Conservation (phyloP, 2,797 vertebrate genomes). For the Diceros bicornis region DNA sequence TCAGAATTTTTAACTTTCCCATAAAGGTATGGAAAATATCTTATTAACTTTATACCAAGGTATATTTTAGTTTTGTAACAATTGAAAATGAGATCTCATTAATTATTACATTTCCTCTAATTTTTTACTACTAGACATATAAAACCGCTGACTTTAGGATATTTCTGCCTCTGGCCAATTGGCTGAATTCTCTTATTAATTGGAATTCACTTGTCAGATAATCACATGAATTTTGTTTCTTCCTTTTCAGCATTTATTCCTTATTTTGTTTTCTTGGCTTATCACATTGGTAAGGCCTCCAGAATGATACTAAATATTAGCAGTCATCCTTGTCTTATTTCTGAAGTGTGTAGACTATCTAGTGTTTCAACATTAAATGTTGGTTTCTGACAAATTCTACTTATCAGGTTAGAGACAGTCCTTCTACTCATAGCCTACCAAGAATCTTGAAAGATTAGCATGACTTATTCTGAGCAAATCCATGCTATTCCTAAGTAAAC, state of each 20-base stretch:
- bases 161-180: constrained; percentile 27
- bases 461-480: not conserved
- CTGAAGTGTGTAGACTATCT: not conserved
- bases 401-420: not conserved
- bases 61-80: constrained; percentile 7
- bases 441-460: not conserved
- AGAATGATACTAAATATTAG: not conserved
- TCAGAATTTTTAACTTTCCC: constrained; percentile 32
- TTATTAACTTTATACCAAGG: not conserved
- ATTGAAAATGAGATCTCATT: constrained; percentile 18
- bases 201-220: not conserved
- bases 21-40: not conserved
- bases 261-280: constrained; percentile 51
- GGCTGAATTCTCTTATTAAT: not conserved
- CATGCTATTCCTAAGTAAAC: not conserved
- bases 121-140: not conserved
- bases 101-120: not conserved
- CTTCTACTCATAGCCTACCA: not conserved
- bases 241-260: not conserved
- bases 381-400: not conserved
- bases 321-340: not conserved
- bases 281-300: not conserved
- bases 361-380: not conserved
- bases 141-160: not conserved
- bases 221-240: not conserved